Evolutionary conservation across 2,797 vertebrate species (phyloP).

Genomic region (Onychomys torridus): DNA sequence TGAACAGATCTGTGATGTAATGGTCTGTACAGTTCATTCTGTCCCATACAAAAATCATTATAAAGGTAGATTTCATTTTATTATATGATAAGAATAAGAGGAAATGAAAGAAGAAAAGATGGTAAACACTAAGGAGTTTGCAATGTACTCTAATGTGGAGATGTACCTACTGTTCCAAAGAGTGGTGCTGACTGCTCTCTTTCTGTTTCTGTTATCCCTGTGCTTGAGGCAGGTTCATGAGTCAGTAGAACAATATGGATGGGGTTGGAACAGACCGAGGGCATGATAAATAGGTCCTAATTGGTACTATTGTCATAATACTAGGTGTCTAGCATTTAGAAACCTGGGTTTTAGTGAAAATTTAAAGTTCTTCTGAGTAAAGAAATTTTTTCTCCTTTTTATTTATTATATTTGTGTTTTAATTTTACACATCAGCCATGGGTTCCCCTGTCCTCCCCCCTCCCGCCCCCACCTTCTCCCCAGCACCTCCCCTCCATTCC

Average conservation of each 20-base stretch:
- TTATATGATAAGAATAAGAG: not conserved
- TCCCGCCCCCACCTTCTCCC: no score
- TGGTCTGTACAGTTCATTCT: not conserved
- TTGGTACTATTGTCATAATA: not conserved
- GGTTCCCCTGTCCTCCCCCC: no score
- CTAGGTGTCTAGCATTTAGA: fast-evolving
- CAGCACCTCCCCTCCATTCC: no score
- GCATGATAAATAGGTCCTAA: not conserved
- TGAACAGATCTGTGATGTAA: not conserved
- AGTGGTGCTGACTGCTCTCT: not conserved
- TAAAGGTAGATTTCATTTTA: not conserved
- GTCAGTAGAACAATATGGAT: not conserved
- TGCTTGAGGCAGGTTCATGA: not conserved
- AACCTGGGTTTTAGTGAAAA: not conserved
- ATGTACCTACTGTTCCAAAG: not conserved
- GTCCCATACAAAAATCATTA: not conserved
- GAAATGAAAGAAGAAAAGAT: not conserved
- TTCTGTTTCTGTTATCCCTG: fast-evolving
- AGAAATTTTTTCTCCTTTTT: no score
- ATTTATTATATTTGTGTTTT: no score
- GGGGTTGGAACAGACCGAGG: not conserved
- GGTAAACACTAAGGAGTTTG: not conserved
- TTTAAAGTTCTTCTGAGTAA: not conserved
- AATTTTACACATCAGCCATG: no score
- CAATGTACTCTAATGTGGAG: not conserved